Conservation (phyloP, 2,113 vertebrate species). For the Acinonyx jubatus region DNA sequence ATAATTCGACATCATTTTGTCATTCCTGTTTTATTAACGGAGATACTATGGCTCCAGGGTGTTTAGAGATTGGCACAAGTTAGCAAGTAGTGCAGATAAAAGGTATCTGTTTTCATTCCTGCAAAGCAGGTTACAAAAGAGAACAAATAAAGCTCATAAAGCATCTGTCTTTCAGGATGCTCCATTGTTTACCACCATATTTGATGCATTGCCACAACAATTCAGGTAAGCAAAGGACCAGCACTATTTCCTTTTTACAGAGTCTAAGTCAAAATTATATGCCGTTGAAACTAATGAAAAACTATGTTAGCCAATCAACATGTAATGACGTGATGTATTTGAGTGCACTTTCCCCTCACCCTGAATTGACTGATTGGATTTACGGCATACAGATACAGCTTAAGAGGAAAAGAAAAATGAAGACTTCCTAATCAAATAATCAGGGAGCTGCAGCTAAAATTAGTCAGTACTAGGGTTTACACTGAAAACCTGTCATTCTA, state of each 20-base stretch:
- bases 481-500: not conserved
- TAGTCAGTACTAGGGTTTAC: not conserved
- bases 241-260: not conserved
- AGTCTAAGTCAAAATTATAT: not conserved
- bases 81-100: not conserved
- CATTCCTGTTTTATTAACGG: not conserved
- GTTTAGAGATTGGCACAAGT: not conserved
- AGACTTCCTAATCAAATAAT: slow-evolving; percentile 57
- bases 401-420: slow-evolving; percentile 63
- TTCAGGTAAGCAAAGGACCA: not conserved
- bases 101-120: slow-evolving; percentile 22
- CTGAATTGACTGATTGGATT: slow-evolving; percentile 63
- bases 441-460: slow-evolving; percentile 12
- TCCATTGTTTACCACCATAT: slow-evolving; percentile 12
- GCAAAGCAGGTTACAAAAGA: not conserved
- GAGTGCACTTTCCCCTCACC: slow-evolving; percentile 12
- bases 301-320: not conserved
- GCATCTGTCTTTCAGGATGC: not conserved
- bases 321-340: not conserved
- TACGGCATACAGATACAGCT: slow-evolving; percentile 52
- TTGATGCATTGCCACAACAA: not conserved
- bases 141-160: not conserved
- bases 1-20: not conserved
- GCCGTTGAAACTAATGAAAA: slow-evolving; percentile 54
- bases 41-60: not conserved